A percentile compares a stretch with the other conserved stretches of the same genome.
Conservation (phyloP, 1,140 invertebrate genomes). For the Thaumetopoea pityocampa region DNA sequence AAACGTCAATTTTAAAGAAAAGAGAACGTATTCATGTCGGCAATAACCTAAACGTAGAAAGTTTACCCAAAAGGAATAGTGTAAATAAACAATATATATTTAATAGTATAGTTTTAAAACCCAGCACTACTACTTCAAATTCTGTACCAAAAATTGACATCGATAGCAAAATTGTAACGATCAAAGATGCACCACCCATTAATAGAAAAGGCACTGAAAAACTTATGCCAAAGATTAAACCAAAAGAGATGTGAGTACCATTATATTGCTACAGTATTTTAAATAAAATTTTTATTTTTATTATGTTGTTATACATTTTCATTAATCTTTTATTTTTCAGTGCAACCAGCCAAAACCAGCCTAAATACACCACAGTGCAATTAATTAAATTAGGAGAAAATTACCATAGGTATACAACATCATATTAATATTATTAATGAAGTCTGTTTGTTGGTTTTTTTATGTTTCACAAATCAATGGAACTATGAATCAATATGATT, state of each 20-base stretch:
- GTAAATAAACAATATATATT: constrained; percentile 34
- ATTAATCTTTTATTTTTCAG: constrained; percentile 26
- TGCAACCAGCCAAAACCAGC: constrained; percentile 22
- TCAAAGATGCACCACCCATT: constrained; percentile 41
- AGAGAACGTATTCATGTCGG: constrained; percentile 24
- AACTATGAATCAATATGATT: no score
- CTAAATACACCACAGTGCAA: constrained; percentile 59
- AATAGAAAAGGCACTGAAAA: constrained; percentile 33
- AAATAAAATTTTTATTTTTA: no score
- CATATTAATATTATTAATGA: neutral
- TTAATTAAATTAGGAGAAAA: constrained; percentile 62
- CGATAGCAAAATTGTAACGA: constrained; percentile 56
- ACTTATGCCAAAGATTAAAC: constrained; percentile 58
- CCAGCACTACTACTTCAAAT: constrained; percentile 22
- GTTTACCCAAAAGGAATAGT: constrained; percentile 48
- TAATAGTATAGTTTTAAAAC: constrained; percentile 50
- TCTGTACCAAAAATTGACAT: constrained; percentile 48
- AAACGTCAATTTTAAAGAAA: constrained; percentile 2
- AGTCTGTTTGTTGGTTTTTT: neutral
- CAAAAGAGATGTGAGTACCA: constrained; percentile 63
- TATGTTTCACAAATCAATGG: no score
- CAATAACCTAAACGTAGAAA: constrained; percentile 62
- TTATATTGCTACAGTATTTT: no score
- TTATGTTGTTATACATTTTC: neutral
- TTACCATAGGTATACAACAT: constrained; percentile 51